Conservation (phyloP, 1,140 invertebrate genomes). For the Pollicipes pollicipes region DNA sequence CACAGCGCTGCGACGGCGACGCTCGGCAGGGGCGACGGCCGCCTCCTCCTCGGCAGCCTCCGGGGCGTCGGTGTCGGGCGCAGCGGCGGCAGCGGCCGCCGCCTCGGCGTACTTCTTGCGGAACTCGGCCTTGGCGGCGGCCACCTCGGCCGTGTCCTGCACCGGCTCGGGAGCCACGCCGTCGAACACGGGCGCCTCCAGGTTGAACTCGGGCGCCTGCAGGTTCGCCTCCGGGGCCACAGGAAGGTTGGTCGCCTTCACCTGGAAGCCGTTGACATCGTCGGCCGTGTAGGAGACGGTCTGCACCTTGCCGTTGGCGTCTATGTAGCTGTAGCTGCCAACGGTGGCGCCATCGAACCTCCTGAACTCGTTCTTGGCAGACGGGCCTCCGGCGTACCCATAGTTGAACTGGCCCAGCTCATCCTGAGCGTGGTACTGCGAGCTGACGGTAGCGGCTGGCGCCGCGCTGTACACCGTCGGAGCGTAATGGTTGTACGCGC, state of each 20-base stretch:
- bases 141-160: conserved; percentile 12
- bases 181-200: conserved; percentile 20
- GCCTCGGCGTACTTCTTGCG: conserved; percentile 14
- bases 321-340: conserved; percentile 19
- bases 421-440: conserved; percentile 19
- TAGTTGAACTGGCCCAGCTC: conserved; percentile 33
- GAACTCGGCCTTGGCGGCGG: conserved; percentile 14
- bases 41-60: neutral
- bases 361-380: conserved; percentile 17
- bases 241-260: conserved; percentile 16
- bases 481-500: neutral
- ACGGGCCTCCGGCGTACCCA: conserved; percentile 31
- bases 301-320: conserved; percentile 19
- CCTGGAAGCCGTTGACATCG: conserved; percentile 14
- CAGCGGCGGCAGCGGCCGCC: conserved; percentile 15
- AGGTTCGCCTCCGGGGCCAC: conserved; percentile 4
- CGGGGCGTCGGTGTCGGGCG: too few species aligned
- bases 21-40: neutral
- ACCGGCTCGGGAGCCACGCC: conserved; percentile 9
- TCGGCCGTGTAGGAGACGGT: conserved; percentile 19
- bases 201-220: neutral
- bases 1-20: neutral
- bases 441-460: conserved; percentile 4
- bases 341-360: conserved; percentile 17
- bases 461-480: conserved; percentile 5